phyloP scores from a whole-genome alignment of 2,113 vertebrate genomes.

The Nerophis ophidion region DNA sequence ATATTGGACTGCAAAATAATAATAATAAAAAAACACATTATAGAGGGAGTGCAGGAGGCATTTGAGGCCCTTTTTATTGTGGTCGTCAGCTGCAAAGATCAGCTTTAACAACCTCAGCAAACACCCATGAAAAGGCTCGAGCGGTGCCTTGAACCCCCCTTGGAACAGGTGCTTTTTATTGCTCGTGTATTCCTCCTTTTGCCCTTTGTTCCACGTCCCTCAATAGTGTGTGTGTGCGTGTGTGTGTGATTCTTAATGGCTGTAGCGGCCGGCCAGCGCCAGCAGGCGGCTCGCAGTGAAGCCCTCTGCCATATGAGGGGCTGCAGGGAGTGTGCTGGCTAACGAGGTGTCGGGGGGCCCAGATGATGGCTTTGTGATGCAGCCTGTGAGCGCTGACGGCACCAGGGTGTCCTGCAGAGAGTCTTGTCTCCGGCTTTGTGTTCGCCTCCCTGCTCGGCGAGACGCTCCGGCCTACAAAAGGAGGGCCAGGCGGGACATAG shows the following conservation, averaged over 20 bases:
- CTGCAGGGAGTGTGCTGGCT: constrained; percentile 60
- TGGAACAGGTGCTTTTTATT: constrained; percentile 62
- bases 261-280: constrained; percentile 33
- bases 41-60: constrained; percentile 4
- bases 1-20: not conserved
- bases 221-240: constrained; percentile 6
- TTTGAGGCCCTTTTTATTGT: constrained; percentile 33
- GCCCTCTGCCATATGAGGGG: constrained; percentile 50
- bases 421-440: constrained; percentile 66
- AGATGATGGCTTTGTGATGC: constrained; percentile 68
- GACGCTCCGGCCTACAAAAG: constrained; percentile 51
- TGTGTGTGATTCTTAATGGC: constrained; percentile 25
- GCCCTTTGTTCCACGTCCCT: constrained; percentile 23
- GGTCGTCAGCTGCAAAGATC: constrained; percentile 40
- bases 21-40: constrained; percentile 17
- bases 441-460: constrained; percentile 44
- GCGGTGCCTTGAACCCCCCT: constrained; percentile 37
- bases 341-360: constrained; percentile 64
- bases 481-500: constrained; percentile 21
- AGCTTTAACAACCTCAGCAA: constrained; percentile 42
- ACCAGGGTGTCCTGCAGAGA: constrained; percentile 62
- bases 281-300: constrained; percentile 43
- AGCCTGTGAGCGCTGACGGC: constrained; percentile 41
- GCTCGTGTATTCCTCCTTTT: constrained; percentile 32
- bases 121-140: constrained; percentile 38